Base-by-base conservation (phyloP, 2,113 vertebrate species). In the Panthera uncia region DNA sequence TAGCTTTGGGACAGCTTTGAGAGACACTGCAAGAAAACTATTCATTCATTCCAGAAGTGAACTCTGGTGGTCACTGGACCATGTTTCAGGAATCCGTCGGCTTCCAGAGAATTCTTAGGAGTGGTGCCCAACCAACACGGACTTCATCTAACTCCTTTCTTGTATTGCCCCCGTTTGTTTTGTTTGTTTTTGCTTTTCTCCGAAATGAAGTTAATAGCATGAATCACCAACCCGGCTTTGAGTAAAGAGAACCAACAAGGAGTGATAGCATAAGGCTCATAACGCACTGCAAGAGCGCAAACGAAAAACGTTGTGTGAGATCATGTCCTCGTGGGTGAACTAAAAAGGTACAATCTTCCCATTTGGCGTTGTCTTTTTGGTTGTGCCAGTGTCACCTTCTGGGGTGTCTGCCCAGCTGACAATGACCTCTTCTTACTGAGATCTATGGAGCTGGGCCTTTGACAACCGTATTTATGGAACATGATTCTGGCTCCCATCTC, bases 31-130 rank as follows among this genome's bases (percentile, higher is more conserved):
- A 52, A 92, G 29, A 91, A 96, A 71, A 76, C 36, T 27, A 68
- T 61, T 82, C 76, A 78, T 68, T 48, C 76, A 41, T 45, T 92
- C 74, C 79, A 87, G 73, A 96, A 95, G 45, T 52, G 63, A 95
- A 69, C 12, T 52, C 68, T 97, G 7, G 48, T 55, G 61, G 41
- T 82, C 61, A 57, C 68, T 63, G 21, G 61, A 55, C 84, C 21
- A 5, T 83, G 79, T 74, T 94, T 91, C 82, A 41, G 84, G 81
- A 95, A 45, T 73, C 73, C 50, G 48, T 19, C 36, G 7, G 61
- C 71, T 95, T 91, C 55, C 8, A 93, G 87, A 92, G 95, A 84
- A 93, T 91, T 85, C 41, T 41, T 65, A 86, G 89, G 71, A 83
- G 36, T n/a, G 71, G 36, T 5, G 15, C 50, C 86, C 31, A 48